These are phyloP conservation scores for Cyphotilapia sp. DNA, from an alignment of 2,113 vertebrate genomes.

Conservation along the genomic window DNA sequence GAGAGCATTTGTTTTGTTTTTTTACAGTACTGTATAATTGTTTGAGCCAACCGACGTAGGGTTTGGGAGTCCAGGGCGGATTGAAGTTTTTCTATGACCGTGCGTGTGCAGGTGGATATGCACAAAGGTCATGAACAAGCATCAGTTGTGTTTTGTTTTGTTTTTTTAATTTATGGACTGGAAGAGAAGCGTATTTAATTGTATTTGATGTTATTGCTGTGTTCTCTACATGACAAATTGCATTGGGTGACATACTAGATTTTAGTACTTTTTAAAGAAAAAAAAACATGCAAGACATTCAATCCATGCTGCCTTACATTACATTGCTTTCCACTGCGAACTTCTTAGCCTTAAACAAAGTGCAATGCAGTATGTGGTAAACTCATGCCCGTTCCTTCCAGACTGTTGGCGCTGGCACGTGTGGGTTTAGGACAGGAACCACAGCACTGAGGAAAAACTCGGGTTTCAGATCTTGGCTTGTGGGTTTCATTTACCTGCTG, in stretches of 20 bases:
- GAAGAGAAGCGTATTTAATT: constrained; percentile 44
- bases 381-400: constrained; percentile 12
- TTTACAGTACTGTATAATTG: constrained; percentile 11
- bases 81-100: constrained; percentile 23
- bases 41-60: neutral
- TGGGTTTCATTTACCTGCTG: neutral
- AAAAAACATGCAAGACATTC: constrained; percentile 66
- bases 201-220: constrained; percentile 15
- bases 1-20: neutral
- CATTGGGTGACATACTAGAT: constrained; percentile 31
- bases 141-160: constrained; percentile 37
- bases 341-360: constrained; percentile 87
- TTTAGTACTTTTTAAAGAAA: constrained; percentile 24
- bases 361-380: constrained; percentile 63
- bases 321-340: constrained; percentile 84
- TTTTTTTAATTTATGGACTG: constrained; percentile 46
- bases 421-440: constrained; percentile 39
- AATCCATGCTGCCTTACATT: constrained; percentile 91
- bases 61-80: constrained; percentile 10
- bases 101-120: constrained; percentile 28
- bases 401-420: constrained; percentile 32
- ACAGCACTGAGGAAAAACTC: neutral
- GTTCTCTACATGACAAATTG: neutral
- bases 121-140: constrained; percentile 25
- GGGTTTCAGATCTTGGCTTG: neutral